phyloP scores from a whole-genome alignment of 2,888 invertebrate species.

The Conus canariensis region DNA sequence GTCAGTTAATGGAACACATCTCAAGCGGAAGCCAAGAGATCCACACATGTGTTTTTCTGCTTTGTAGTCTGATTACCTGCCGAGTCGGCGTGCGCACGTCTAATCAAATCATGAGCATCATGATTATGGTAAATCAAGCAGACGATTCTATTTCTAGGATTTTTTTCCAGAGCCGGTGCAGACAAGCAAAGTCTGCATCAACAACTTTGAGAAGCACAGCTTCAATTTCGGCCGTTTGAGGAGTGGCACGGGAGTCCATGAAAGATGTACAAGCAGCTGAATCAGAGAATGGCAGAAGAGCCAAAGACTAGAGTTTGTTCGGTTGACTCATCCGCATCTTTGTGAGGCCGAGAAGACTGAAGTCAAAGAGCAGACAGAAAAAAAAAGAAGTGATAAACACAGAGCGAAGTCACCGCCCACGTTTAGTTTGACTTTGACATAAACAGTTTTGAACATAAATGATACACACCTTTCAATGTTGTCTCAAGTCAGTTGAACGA shows the following conservation, averaged over 20 bases:
- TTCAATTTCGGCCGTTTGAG: background rate
- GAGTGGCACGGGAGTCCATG: background rate
- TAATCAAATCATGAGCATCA: constrained; percentile 15
- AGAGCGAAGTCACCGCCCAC: background rate
- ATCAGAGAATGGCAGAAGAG: background rate
- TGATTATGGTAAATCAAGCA: background rate
- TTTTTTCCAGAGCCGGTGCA: background rate
- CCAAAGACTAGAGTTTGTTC: background rate
- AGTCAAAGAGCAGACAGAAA: constrained; percentile 4
- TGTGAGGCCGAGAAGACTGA: background rate
- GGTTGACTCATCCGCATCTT: constrained; percentile 23
- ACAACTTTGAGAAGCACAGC: background rate
- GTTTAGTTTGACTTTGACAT: background rate
- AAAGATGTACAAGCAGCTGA: background rate
- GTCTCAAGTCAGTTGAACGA: background rate
- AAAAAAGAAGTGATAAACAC: background rate
- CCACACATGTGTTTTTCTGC: constrained; percentile 9
- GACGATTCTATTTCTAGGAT: background rate
- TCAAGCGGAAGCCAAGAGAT: background rate
- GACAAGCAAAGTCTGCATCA: background rate
- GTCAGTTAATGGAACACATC: too few relatives aligned
- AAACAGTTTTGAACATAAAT: background rate
- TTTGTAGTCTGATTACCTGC: constrained; percentile 26
- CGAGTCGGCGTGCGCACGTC: background rate
- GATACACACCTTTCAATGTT: constrained; percentile 9